phyloP scores from a whole-genome alignment of 1,140 invertebrate species.

The Listronotus oregonensis region DNA sequence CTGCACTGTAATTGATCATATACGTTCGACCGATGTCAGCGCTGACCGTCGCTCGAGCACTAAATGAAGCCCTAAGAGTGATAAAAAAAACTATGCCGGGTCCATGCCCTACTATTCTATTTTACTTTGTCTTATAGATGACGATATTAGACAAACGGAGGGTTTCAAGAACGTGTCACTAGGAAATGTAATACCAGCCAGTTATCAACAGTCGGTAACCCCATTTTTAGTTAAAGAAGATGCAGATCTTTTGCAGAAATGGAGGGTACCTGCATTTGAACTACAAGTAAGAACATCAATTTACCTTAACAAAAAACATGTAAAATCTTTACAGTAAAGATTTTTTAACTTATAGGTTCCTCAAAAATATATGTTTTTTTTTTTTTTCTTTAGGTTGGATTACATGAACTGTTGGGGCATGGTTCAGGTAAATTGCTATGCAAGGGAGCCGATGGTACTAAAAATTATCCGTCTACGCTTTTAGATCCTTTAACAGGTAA shows the following conservation, averaged over 20 bases:
- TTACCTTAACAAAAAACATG: too few relatives aligned
- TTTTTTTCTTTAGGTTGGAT: conserved; percentile 67
- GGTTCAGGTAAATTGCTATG: conserved; percentile 91
- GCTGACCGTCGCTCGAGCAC: too few relatives aligned
- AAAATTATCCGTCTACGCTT: conserved; percentile 79
- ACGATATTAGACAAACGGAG: conserved; percentile 91
- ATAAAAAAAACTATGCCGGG: too few relatives aligned
- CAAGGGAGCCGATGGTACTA: conserved; percentile 73
- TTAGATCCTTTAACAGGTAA: conserved; percentile 75
- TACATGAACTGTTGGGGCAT: conserved; percentile 94
- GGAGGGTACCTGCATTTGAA: conserved; percentile 74
- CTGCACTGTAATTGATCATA: too few relatives aligned
- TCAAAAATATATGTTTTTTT: too few relatives aligned
- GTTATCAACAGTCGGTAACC: conserved; percentile 77
- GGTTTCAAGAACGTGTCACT: conserved; percentile 97
- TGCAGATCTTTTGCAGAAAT: conserved; percentile 72
- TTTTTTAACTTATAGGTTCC: too few relatives aligned
- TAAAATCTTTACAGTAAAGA: too few relatives aligned
- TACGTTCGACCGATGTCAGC: too few relatives aligned
- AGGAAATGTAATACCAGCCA: conserved; percentile 89
- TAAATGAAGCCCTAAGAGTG: too few relatives aligned
- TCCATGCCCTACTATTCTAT: too few relatives aligned
- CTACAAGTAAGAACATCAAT: conserved; percentile 71
- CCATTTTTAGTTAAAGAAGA: conserved; percentile 81
- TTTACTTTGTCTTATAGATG: conserved; percentile 64